These are phyloP conservation scores for Dysmachus trigonus DNA, from an alignment of 2,888 invertebrate species.

Conservation along the genomic window DNA sequence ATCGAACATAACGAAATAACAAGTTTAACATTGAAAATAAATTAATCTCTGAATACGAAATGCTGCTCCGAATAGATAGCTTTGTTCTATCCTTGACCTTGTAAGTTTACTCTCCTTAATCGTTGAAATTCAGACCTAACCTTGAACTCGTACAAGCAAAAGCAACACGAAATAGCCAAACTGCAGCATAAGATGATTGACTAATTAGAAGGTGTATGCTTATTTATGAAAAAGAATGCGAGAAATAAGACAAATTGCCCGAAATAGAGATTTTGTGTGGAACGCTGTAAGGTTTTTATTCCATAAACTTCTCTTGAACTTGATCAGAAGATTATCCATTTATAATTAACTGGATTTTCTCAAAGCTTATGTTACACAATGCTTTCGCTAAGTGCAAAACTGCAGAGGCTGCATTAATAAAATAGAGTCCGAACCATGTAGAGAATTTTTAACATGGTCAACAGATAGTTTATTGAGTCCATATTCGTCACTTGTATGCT, in stretches of 20 bases:
- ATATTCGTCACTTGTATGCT: neutral
- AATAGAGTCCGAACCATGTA: neutral
- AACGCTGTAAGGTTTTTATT: neutral
- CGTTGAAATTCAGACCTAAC: neutral
- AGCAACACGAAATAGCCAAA: neutral
- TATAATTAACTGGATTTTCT: constrained; percentile 7
- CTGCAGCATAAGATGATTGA: neutral
- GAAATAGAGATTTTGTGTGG: neutral
- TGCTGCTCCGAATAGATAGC: neutral
- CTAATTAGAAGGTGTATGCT: neutral
- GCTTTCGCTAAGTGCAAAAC: constrained; percentile 1
- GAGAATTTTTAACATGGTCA: constrained; percentile 6
- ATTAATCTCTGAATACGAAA: neutral
- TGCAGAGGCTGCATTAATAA: neutral
- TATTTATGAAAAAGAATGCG: neutral
- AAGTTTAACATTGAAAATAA: neutral
- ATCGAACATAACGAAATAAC: neutral
- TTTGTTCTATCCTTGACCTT: neutral
- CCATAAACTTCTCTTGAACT: constrained; percentile 20
- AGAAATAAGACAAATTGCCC: neutral
- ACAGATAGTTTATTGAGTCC: constrained; percentile 6
- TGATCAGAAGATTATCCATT: constrained; percentile 17
- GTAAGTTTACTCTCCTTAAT: neutral
- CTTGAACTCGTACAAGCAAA: neutral
- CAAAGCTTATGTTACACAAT: neutral